These are phyloP conservation scores for Euplexia lucipara DNA, from an alignment of 2,888 invertebrate genomes.

Conservation along the genomic window DNA sequence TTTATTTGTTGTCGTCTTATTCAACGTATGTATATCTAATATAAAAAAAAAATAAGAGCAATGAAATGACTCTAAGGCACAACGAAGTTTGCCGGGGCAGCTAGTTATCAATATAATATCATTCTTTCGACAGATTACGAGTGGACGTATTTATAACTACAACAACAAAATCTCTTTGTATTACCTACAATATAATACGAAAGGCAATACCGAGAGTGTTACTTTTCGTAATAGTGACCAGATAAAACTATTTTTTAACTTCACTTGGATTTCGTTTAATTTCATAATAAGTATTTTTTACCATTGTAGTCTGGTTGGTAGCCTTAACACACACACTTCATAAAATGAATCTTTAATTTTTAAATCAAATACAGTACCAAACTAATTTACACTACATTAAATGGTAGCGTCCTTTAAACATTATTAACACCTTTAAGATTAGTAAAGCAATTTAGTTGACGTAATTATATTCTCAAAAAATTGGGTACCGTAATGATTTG, in stretches of 20 bases:
- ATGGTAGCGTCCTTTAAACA: conserved; percentile 33
- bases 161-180: too few species aligned
- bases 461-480: neutral
- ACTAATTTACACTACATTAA: conserved; percentile 26
- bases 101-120: too few species aligned
- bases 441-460: neutral
- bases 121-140: conserved; percentile 26
- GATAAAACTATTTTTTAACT: conserved; percentile 1
- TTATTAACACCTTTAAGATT: conserved; percentile 44
- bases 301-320: neutral
- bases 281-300: conserved; percentile 25
- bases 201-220: too few species aligned
- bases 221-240: conserved; percentile 5
- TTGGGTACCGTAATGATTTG: neutral
- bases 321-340: neutral
- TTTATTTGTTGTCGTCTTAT: too few species aligned
- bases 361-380: conserved; percentile 13
- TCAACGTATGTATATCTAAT: too few species aligned
- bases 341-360: conserved; percentile 20
- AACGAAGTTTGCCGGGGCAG: too few species aligned
- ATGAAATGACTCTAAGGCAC: too few species aligned
- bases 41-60: too few species aligned
- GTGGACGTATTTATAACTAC: conserved; percentile 16
- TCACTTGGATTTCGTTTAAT: conserved; percentile 14
- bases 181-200: too few species aligned